A percentile compares a stretch with the other conserved stretches of the same genome.
Conservation (phyloP, 1,140 invertebrate genomes). For the Muscidifurax raptorellus region DNA sequence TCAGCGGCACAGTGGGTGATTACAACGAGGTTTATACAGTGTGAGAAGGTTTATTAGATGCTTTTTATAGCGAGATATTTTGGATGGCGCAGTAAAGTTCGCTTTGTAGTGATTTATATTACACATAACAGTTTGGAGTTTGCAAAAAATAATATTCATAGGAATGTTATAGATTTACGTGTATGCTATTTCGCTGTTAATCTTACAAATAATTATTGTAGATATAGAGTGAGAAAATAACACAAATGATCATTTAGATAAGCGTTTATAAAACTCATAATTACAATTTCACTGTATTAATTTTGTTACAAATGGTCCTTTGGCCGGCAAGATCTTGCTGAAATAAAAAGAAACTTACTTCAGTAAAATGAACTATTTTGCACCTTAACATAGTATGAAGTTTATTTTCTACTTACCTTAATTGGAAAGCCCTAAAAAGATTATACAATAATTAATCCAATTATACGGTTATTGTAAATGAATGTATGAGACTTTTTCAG, state of each 20-base stretch:
- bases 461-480: not conserved
- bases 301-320: too few species aligned
- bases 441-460: not conserved
- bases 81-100: not conserved
- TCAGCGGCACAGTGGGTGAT: conserved; percentile 43
- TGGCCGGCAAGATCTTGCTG: not conserved
- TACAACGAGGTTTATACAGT: conserved; percentile 20
- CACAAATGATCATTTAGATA: too few species aligned
- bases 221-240: too few species aligned
- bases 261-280: too few species aligned
- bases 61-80: not conserved
- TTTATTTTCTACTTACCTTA: not conserved
- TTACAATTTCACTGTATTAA: too few species aligned
- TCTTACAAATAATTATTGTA: too few species aligned
- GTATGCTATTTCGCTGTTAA: too few species aligned
- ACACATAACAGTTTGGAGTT: not conserved
- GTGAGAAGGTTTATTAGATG: not conserved
- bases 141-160: too few species aligned
- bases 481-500: not conserved
- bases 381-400: too few species aligned
- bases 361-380: too few species aligned
- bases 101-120: not conserved
- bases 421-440: not conserved
- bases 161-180: too few species aligned
- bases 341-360: too few species aligned